phyloP scores from a whole-genome alignment of 2,113 vertebrate species.

The Hippocampus barbouri region DNA sequence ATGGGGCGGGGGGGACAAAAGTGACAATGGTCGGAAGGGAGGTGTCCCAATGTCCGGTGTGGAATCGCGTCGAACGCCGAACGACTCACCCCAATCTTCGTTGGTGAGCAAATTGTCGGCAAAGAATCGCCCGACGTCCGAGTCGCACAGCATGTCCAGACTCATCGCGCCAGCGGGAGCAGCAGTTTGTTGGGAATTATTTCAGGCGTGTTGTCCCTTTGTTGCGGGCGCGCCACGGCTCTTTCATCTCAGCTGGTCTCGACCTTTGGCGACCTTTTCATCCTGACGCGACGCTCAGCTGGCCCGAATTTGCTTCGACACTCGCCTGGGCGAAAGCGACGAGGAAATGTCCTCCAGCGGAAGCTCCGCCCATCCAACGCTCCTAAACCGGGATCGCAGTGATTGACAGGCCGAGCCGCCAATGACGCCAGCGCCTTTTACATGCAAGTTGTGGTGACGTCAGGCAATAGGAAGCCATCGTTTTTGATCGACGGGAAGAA shows the following conservation, averaged over 20 bases:
- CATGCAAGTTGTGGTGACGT: neutral
- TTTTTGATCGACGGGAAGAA: too few relatives aligned
- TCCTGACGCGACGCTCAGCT: neutral
- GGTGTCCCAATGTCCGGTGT: too few relatives aligned
- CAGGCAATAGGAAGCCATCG: too few relatives aligned
- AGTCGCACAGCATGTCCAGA: neutral
- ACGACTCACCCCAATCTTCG: slow-evolving; percentile 10
- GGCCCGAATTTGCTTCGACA: neutral
- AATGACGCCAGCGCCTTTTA: neutral
- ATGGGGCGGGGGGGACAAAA: too few relatives aligned
- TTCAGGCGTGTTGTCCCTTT: too few relatives aligned
- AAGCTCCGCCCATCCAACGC: neutral
- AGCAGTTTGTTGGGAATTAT: neutral
- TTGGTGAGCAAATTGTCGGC: slow-evolving; percentile 10
- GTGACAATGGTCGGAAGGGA: too few relatives aligned
- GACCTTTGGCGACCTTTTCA: neutral
- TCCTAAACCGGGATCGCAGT: too few relatives aligned
- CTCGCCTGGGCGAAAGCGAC: neutral
- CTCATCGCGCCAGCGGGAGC: neutral
- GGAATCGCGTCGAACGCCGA: neutral
- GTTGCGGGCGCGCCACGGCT: neutral
- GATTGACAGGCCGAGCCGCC: neutral
- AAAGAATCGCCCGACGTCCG: slow-evolving; percentile 4
- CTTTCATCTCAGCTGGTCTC: neutral
- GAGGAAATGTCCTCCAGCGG: neutral